These are phyloP conservation scores for Dorcus parallelipipedus DNA, from an alignment of 2,888 invertebrate species.

Conservation along the genomic window DNA sequence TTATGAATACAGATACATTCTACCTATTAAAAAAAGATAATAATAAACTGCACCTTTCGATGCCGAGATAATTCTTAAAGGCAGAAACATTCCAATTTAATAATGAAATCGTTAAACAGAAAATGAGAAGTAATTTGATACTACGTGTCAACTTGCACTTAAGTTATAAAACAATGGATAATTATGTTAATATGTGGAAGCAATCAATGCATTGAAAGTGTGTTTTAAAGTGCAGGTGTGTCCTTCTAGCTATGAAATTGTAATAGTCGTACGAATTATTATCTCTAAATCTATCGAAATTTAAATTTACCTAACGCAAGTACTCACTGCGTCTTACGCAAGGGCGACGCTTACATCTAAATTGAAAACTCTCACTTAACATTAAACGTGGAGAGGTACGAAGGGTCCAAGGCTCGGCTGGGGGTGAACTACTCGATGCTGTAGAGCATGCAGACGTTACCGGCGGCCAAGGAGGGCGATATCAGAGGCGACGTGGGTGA, in stretches of 20 bases:
- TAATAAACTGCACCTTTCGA: too few relatives aligned
- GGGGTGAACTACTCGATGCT: constrained; percentile 48
- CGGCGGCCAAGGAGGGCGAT: constrained; percentile 53
- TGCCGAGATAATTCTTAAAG: too few relatives aligned
- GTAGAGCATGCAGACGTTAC: constrained; percentile 49
- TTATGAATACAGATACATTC: too few relatives aligned
- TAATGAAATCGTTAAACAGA: too few relatives aligned
- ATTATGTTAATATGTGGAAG: background rate
- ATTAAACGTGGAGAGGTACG: background rate
- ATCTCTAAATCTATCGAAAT: background rate
- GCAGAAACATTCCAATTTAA: too few relatives aligned
- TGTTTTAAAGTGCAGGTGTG: background rate
- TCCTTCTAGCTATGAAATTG: background rate
- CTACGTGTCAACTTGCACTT: background rate
- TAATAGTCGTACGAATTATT: background rate
- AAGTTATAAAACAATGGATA: constrained; percentile 1
- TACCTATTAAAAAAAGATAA: too few relatives aligned
- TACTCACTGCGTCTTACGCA: background rate
- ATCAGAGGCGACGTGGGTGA: constrained; percentile 77
- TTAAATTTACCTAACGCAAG: background rate
- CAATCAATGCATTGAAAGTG: constrained; percentile 2
- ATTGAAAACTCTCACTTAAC: background rate
- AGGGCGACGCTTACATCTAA: too few relatives aligned
- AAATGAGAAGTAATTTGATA: too few relatives aligned
- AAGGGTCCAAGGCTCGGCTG: constrained; percentile 24